phyloP scores from a whole-genome alignment of 1,140 invertebrate genomes.

The Dendrolimus punctatus region DNA sequence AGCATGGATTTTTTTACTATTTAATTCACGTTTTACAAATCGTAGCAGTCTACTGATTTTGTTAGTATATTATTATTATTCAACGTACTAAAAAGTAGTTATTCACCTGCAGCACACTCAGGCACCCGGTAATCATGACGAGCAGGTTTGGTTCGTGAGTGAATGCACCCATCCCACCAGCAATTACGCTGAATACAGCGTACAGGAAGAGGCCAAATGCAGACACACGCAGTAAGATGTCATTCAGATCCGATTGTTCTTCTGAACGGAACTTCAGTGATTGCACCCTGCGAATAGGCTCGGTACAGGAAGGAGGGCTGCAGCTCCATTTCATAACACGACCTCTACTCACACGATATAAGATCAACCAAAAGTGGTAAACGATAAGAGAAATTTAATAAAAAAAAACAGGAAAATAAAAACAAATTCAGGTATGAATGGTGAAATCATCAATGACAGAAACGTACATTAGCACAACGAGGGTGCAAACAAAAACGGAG shows the following conservation, averaged over 20 bases:
- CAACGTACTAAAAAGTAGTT: not conserved
- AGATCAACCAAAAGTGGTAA: constrained; percentile 53
- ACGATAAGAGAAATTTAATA: constrained; percentile 21
- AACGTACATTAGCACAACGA: constrained; percentile 5
- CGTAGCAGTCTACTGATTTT: too few relatives aligned
- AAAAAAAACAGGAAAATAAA: constrained; percentile 5
- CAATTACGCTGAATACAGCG: constrained; percentile 93
- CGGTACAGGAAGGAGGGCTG: constrained; percentile 64
- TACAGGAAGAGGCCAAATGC: constrained; percentile 94
- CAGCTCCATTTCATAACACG: constrained; percentile 68
- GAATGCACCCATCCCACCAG: constrained; percentile 86
- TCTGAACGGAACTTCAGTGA: constrained; percentile 90
- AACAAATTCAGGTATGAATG: not conserved
- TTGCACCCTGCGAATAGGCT: constrained; percentile 81
- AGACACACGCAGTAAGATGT: constrained; percentile 91
- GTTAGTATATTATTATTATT: not conserved
- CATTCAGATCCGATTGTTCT: constrained; percentile 90
- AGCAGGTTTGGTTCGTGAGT: constrained; percentile 89
- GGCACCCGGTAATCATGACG: constrained; percentile 89
- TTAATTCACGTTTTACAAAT: too few relatives aligned
- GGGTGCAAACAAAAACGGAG: constrained; percentile 6
- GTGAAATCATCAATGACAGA: not conserved
- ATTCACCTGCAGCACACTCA: constrained; percentile 86
- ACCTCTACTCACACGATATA: constrained; percentile 45
- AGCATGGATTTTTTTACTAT: too few relatives aligned